Conservation (phyloP, 2,888 invertebrate species). For the Mimumesa dahlbomi region DNA sequence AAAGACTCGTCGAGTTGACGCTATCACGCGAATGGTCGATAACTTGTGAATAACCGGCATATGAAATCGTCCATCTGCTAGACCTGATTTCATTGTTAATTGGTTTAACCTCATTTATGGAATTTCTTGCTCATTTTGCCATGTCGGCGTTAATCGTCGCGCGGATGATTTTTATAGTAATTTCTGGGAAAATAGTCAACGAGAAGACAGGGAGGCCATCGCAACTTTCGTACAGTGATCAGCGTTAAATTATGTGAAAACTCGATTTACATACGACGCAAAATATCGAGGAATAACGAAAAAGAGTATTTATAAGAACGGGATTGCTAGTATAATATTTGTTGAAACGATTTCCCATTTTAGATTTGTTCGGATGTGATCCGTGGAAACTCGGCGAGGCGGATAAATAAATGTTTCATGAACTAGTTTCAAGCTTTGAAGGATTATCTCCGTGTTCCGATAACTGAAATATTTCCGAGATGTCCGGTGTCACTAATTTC, state of each 20-base stretch:
- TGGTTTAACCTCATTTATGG: too few species aligned
- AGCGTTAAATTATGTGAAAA: not conserved
- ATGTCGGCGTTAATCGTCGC: too few species aligned
- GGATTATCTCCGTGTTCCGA: too few species aligned
- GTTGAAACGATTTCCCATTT: not conserved
- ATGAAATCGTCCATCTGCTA: not conserved
- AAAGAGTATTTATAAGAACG: not conserved
- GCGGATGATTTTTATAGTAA: too few species aligned
- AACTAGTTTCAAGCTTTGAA: not conserved
- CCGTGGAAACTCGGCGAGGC: not conserved
- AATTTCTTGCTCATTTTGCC: too few species aligned
- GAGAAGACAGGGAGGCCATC: not conserved
- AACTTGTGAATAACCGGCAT: not conserved
- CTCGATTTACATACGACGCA: not conserved
- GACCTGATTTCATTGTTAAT: too few species aligned
- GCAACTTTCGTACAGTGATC: not conserved
- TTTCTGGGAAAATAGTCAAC: too few species aligned
- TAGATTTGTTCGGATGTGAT: not conserved
- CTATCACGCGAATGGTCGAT: constrained; percentile 44
- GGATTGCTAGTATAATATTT: constrained; percentile 1
- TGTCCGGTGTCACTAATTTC: too few species aligned
- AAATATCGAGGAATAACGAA: not conserved
- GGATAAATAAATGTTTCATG: not conserved
- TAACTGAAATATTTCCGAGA: too few species aligned
- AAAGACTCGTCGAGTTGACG: constrained; percentile 27